Conservation (phyloP, 2,888 invertebrate genomes). For the Formica aserva region DNA sequence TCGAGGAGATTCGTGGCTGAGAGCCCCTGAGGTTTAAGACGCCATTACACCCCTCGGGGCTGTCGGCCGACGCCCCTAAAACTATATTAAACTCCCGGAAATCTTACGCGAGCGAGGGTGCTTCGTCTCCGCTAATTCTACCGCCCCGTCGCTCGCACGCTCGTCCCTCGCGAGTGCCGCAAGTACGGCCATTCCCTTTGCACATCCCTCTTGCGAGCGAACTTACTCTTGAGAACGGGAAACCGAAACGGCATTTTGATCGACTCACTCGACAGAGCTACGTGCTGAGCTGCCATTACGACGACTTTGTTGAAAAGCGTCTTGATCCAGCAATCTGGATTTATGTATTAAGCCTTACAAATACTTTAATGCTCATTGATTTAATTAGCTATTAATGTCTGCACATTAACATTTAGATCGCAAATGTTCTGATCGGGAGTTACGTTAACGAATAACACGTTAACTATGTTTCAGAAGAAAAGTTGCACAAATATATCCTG, state of each 20-base stretch:
- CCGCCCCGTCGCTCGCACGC: slow-evolving; percentile 62
- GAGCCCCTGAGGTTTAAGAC: slow-evolving; percentile 85
- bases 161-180: slow-evolving; percentile 30
- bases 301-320: not conserved
- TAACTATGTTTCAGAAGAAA: not conserved
- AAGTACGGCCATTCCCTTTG: slow-evolving; percentile 54
- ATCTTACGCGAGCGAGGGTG: slow-evolving; percentile 83
- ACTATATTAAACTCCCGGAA: slow-evolving; percentile 86
- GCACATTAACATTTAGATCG: not conserved
- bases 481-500: not conserved
- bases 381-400: not conserved
- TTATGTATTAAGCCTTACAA: not conserved
- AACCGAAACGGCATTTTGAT: slow-evolving; percentile 83
- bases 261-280: slow-evolving; percentile 72
- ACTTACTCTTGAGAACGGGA: slow-evolving; percentile 70
- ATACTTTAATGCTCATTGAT: slow-evolving; percentile 11
- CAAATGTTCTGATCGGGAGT: not conserved
- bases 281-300: slow-evolving; percentile 4
- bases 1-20: slow-evolving; percentile 73
- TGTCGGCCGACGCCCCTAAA: slow-evolving; percentile 84
- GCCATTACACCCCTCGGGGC: slow-evolving; percentile 84
- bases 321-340: slow-evolving; percentile 1
- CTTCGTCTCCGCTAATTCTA: slow-evolving; percentile 72
- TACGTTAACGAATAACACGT: not conserved
- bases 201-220: slow-evolving; percentile 19